A percentile compares a stretch with the other conserved stretches of the same genome.
These are phyloP conservation scores for Caenorhabditis briggsae DNA, from an alignment of 1,140 invertebrate species.

Conservation along the genomic window DNA sequence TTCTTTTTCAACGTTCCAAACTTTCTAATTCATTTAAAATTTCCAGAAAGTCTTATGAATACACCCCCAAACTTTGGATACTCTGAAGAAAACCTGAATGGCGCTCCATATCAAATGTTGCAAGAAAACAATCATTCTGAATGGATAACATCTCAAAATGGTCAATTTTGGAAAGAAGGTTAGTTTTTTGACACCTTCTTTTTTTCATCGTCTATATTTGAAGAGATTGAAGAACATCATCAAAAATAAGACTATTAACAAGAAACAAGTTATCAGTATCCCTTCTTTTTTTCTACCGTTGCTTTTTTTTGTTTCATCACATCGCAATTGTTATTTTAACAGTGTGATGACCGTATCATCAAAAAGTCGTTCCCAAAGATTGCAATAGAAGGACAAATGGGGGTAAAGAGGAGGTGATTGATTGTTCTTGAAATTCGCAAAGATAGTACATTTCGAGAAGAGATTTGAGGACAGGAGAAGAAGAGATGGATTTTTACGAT, in stretches of 20 bases:
- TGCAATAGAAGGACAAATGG: too few species aligned
- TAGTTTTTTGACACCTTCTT: not conserved
- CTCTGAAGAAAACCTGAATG: conserved; percentile 10
- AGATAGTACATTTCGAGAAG: not conserved
- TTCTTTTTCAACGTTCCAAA: not conserved
- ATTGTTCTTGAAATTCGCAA: too few species aligned
- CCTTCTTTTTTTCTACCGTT: not conserved
- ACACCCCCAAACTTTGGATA: not conserved
- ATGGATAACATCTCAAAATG: conserved; percentile 24
- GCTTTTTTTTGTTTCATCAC: not conserved
- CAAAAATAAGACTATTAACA: not conserved
- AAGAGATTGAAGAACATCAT: not conserved
- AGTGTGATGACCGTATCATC: too few species aligned
- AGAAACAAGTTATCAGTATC: conserved; percentile 17
- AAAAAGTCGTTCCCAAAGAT: too few species aligned
- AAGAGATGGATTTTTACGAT: not conserved
- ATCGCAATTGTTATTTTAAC: too few species aligned
- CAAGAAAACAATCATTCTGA: not conserved
- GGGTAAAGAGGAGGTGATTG: too few species aligned
- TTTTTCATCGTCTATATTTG: not conserved
- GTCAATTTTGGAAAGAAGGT: conserved; percentile 8
- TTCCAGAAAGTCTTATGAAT: conserved; percentile 31
- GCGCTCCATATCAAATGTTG: too few species aligned
- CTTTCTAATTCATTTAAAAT: not conserved
- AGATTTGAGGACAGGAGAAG: not conserved